Evolutionary conservation across 2,888 invertebrate species (phyloP).

Genomic region (Apodemia duryi): DNA sequence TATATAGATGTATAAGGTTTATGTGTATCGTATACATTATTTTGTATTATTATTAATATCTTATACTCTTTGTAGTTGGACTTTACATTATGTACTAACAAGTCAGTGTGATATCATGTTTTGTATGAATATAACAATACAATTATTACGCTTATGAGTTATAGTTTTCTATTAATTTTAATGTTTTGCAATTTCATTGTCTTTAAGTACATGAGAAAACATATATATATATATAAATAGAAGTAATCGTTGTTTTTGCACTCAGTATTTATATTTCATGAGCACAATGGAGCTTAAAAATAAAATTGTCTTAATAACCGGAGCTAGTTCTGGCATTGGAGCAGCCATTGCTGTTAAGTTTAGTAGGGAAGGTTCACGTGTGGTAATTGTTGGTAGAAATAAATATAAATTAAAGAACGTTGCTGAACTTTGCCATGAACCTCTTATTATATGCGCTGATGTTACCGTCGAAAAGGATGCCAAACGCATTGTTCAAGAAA

Average conservation of each 20-base stretch:
- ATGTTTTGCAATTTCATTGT: too few relatives aligned
- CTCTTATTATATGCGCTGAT: not conserved
- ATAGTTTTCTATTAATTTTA: too few relatives aligned
- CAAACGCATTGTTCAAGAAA: not conserved
- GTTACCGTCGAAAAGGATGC: not conserved
- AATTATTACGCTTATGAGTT: too few relatives aligned
- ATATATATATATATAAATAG: not conserved
- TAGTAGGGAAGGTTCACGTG: not conserved
- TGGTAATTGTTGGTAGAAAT: constrained; percentile 4
- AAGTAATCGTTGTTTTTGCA: not conserved
- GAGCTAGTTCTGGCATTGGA: constrained; percentile 7
- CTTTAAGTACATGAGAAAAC: not conserved
- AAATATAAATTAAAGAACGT: not conserved
- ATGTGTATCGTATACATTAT: too few relatives aligned
- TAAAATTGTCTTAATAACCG: not conserved
- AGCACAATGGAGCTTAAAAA: not conserved
- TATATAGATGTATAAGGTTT: too few relatives aligned
- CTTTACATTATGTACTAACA: too few relatives aligned
- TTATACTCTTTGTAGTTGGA: too few relatives aligned
- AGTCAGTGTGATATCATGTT: too few relatives aligned
- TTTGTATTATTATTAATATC: too few relatives aligned
- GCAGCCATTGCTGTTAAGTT: not conserved
- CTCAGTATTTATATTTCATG: not conserved
- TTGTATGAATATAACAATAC: too few relatives aligned
- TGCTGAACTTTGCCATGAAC: not conserved